Percentiles rank a stretch among this genome's conserved stretches.
Evolutionary conservation across 2,888 invertebrate species (phyloP).

Genomic region (Cyclophora punctaria): DNA sequence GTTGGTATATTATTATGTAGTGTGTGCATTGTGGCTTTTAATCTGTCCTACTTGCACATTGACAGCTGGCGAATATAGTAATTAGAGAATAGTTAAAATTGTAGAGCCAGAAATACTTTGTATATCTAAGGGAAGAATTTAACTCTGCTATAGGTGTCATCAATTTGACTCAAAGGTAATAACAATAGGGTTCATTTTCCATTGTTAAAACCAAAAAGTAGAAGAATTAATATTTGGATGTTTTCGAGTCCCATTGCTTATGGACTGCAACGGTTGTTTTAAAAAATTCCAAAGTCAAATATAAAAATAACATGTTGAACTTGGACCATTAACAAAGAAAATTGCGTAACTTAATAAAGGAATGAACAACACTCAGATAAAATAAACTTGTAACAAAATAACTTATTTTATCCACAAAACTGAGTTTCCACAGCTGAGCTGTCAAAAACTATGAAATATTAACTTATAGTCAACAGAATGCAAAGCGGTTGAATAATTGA

Average conservation of each 20-base stretch:
- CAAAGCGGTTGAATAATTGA: conserved; percentile 22
- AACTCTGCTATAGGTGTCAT: no score
- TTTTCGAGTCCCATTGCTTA: not conserved
- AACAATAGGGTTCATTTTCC: not conserved
- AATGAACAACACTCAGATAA: not conserved
- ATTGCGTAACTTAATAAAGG: not conserved
- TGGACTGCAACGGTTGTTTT: not conserved
- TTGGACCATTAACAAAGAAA: not conserved
- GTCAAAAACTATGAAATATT: conserved; percentile 24
- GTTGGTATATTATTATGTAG: no score
- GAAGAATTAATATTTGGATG: not conserved
- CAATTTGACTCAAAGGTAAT: no score
- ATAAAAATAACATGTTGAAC: not conserved
- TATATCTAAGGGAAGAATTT: no score
- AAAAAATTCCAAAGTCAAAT: not conserved
- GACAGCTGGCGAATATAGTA: no score
- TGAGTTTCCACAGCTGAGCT: conserved; percentile 13
- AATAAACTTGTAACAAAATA: not conserved
- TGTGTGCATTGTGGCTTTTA: no score
- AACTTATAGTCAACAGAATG: conserved; percentile 25
- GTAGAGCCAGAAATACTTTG: no score
- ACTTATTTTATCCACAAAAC: not conserved
- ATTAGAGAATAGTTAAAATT: no score
- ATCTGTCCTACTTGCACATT: no score
- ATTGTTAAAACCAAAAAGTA: not conserved